These are phyloP conservation scores for Eonycteris spelaea DNA, from an alignment of 2,113 vertebrate genomes.

Conservation along the genomic window DNA sequence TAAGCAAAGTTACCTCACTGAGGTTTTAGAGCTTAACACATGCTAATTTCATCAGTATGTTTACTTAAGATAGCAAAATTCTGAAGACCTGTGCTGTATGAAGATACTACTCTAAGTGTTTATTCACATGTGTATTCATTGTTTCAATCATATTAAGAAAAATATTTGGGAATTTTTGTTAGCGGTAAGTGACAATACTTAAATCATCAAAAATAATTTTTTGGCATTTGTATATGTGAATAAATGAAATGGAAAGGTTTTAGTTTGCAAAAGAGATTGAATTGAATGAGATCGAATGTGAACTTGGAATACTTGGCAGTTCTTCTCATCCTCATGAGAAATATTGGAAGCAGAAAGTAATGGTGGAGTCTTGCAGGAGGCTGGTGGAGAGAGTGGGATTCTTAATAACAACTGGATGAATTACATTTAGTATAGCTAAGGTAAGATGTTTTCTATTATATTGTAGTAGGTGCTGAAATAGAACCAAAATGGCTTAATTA, in stretches of 20 bases:
- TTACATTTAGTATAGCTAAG: background rate
- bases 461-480: background rate
- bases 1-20: background rate
- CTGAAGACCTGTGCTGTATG: background rate
- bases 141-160: background rate
- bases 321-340: background rate
- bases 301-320: background rate
- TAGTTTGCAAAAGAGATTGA: background rate
- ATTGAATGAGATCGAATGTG: background rate
- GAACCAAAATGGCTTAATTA: background rate
- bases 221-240: background rate
- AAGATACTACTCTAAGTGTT: background rate
- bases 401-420: background rate
- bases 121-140: background rate
- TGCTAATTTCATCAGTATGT: background rate
- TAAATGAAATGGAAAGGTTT: constrained; percentile 28
- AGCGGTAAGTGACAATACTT: background rate
- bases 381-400: background rate
- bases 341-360: background rate
- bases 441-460: background rate
- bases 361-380: background rate
- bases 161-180: constrained; percentile 4
- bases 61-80: constrained; percentile 15
- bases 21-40: background rate
- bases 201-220: background rate